A percentile compares a stretch with the other conserved stretches of the same genome.
Conservation (phyloP, 1,140 invertebrate species). For the Berghia stephanieae region DNA sequence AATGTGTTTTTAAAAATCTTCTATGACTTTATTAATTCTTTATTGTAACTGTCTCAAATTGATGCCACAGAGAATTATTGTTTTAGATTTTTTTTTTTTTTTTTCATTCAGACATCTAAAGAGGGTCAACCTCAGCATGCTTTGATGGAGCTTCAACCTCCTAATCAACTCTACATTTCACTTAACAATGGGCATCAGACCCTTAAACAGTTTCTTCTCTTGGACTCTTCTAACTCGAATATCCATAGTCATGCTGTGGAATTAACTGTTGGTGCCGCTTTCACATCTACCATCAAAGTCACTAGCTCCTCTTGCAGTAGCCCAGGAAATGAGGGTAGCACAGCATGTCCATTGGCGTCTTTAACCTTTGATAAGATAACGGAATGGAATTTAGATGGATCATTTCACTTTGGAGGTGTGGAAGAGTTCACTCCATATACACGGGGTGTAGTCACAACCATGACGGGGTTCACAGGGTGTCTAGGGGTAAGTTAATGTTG, state of each 20-base stretch:
- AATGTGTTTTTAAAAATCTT: too few relatives aligned
- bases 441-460: slow-evolving; percentile 34
- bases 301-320: slow-evolving; percentile 29
- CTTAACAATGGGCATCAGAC: slow-evolving; percentile 30
- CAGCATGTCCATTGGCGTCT: background rate
- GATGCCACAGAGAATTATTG: too few relatives aligned
- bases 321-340: background rate
- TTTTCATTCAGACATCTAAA: slow-evolving; percentile 15
- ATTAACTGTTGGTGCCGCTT: slow-evolving; percentile 2
- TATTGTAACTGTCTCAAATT: too few relatives aligned
- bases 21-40: too few relatives aligned
- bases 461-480: slow-evolving; percentile 44
- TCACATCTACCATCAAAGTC: slow-evolving; percentile 24
- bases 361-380: slow-evolving; percentile 7
- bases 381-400: slow-evolving; percentile 28
- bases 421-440: slow-evolving; percentile 42
- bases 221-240: slow-evolving; percentile 10
- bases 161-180: slow-evolving; percentile 18
- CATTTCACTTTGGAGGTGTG: slow-evolving; percentile 42
- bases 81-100: background rate
- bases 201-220: background rate
- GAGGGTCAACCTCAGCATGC: slow-evolving; percentile 39
- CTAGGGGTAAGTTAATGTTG: slow-evolving; percentile 52
- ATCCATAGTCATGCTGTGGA: slow-evolving; percentile 35
- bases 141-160: slow-evolving; percentile 29